Evolutionary conservation across 2,888 invertebrate species (phyloP), one percentile per base, ranked within the genome.

Genomic region (Lasioglossum pauxillum): DNA sequence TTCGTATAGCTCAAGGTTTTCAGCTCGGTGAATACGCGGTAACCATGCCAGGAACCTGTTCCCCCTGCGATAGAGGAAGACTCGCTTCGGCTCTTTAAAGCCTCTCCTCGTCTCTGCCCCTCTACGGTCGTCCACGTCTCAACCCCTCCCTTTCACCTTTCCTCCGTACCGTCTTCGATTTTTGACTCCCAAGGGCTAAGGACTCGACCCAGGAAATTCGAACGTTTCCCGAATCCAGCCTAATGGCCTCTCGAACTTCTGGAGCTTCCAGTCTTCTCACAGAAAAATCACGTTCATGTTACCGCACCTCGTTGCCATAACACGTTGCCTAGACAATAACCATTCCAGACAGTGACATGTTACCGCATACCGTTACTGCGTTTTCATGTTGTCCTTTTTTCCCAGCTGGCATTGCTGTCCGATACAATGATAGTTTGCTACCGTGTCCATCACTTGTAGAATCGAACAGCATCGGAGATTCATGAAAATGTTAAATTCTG

Each of bases 21-120:
- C 94, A 94, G 93, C 93, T 94, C 92, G 94, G 93, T 94, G 94
- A 94, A 94, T 94, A 94, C 93, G 91, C 93, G 92, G 94, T 94
- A 94, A 94, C 94, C 93, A 94, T 93, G 94, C 94, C 92, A 92
- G 92, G 94, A 94, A 94, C 94, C 94, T 94, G 94, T 94, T 94
- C 93, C 92, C 89, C 87, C 89, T 84, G 83, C 83, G 86, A 80
- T 84, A 87, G 88, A 57, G 57, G 57, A 86, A 86, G 89, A 80
- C 76, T 84, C 81, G 83, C 81, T 85, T 85, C 78, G 88, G 90
- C 90, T 90, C 92, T 92, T 92, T 92, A 92, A 92, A 92, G 87
- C 82, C 76, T 86, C 88, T 88, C 88, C 84, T 76, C 80, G 67
- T 67, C 74, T 64, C 75, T 75, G 16, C n/a, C 23, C 64, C 27